Percentiles rank a stretch among this genome's conserved stretches.
These are phyloP conservation scores for Pocillopora verrucosa DNA, from an alignment of 64 coral and sea anemone genomes.

Conservation along the genomic window DNA sequence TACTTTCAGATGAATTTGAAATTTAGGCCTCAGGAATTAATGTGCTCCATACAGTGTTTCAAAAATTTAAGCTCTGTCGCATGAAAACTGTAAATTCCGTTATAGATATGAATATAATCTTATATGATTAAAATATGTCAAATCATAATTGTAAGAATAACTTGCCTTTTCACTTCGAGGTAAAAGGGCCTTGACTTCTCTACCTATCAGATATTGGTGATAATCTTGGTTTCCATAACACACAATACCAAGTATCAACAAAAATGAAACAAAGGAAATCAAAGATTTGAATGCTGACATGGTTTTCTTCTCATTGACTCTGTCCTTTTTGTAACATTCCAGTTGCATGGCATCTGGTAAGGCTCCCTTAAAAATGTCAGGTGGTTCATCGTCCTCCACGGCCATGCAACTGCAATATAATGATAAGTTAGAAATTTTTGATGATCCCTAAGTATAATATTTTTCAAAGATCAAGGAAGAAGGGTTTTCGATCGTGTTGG, in stretches of 20 bases:
- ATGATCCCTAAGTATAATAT: no score
- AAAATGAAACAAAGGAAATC: slow-evolving; percentile 35
- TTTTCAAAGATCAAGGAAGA: no score
- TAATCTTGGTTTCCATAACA: slow-evolving; percentile 69
- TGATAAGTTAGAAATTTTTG: no score
- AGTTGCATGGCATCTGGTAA: slow-evolving; percentile 14
- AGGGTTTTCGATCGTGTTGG: no score
- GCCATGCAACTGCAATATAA: not conserved
- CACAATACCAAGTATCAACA: slow-evolving; percentile 55
- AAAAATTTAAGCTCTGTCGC: no score
- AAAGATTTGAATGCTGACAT: slow-evolving; percentile 47
- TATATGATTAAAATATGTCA: not conserved
- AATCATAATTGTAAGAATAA: not conserved
- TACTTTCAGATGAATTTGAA: no score
- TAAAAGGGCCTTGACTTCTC: slow-evolving; percentile 43
- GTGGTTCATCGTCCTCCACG: not conserved
- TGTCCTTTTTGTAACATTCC: slow-evolving; percentile 51
- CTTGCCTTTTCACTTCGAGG: slow-evolving; percentile 57
- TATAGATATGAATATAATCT: not conserved
- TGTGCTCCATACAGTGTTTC: no score
- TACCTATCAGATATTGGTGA: slow-evolving; percentile 57
- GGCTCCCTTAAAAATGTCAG: not conserved
- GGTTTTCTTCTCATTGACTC: slow-evolving; percentile 58
- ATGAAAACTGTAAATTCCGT: not conserved
- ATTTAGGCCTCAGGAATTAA: no score